Percentiles rank a stretch among this genome's conserved stretches.
Conservation (phyloP, 2,888 invertebrate species). For the Parnassius glacialis region DNA sequence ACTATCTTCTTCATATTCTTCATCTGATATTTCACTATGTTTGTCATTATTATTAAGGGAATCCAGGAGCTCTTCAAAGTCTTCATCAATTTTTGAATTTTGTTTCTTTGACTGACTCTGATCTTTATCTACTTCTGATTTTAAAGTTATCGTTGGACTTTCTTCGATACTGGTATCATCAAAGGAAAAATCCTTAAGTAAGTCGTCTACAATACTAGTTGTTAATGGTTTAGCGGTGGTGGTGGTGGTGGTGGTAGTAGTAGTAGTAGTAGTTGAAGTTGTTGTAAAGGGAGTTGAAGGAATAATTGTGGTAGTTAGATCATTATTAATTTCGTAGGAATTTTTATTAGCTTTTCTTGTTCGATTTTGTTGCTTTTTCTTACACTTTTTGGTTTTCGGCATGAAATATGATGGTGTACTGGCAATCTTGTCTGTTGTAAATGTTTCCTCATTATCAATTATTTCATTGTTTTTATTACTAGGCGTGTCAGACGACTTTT, state of each 20-base stretch:
- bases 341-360: constrained; percentile 38
- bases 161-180: constrained; percentile 42
- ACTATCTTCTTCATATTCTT: constrained; percentile 42
- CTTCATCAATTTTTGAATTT: constrained; percentile 54
- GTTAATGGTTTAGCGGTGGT: constrained; percentile 37
- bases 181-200: constrained; percentile 56
- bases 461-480: constrained; percentile 42
- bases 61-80: constrained; percentile 61
- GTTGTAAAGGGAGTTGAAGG: constrained; percentile 29
- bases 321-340: constrained; percentile 31
- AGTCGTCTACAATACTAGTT: constrained; percentile 56
- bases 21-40: constrained; percentile 33
- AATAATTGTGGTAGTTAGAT: constrained; percentile 36
- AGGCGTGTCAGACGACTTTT: constrained; percentile 39
- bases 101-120: constrained; percentile 51
- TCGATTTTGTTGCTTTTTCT: constrained; percentile 60
- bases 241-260: constrained; percentile 12
- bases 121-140: constrained; percentile 43
- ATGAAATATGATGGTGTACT: constrained; percentile 40
- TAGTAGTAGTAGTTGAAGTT: constrained; percentile 14
- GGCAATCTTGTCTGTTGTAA: constrained; percentile 42
- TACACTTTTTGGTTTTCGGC: constrained; percentile 67
- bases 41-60: constrained; percentile 45
- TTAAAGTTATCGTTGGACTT: constrained; percentile 30
- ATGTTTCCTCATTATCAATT: constrained; percentile 38